Conservation (phyloP, 2,797 vertebrate genomes). For the Spinus olivaceus region DNA sequence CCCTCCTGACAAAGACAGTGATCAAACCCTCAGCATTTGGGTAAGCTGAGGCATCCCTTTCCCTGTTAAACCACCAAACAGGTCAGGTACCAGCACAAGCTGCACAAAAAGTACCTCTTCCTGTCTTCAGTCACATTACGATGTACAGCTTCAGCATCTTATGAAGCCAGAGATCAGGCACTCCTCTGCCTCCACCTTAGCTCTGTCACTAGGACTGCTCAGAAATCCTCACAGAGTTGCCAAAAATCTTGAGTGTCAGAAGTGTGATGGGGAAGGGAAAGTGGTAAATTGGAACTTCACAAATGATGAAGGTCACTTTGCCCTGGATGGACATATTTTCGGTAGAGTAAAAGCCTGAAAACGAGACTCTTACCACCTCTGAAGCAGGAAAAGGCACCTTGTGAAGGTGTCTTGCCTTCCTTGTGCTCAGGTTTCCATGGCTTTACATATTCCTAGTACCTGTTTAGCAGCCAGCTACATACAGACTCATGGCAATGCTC, state of each 20-base stretch:
- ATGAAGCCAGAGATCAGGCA: neutral
- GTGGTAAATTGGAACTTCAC: neutral
- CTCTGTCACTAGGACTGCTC: neutral
- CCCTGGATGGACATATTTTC: neutral
- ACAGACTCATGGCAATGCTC: neutral
- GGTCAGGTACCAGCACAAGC: neutral
- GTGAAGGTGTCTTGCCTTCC: neutral
- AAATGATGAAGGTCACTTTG: neutral
- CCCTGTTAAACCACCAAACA: neutral
- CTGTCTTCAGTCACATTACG: neutral
- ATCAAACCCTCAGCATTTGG: neutral
- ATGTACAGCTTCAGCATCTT: neutral
- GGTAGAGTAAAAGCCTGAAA: neutral
- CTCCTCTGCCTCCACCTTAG: neutral
- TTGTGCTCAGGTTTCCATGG: neutral
- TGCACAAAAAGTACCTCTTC: neutral
- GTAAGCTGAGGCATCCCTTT: neutral
- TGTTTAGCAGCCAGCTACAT: neutral
- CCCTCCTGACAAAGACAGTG: neutral
- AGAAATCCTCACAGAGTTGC: neutral
- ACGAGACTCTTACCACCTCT: neutral
- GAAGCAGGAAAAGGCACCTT: neutral
- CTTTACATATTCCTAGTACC: neutral
- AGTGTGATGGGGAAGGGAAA: neutral
- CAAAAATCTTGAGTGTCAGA: neutral